Evolutionary conservation across 2,797 vertebrate genomes (phyloP).

Genomic region (Tangara arthus): DNA sequence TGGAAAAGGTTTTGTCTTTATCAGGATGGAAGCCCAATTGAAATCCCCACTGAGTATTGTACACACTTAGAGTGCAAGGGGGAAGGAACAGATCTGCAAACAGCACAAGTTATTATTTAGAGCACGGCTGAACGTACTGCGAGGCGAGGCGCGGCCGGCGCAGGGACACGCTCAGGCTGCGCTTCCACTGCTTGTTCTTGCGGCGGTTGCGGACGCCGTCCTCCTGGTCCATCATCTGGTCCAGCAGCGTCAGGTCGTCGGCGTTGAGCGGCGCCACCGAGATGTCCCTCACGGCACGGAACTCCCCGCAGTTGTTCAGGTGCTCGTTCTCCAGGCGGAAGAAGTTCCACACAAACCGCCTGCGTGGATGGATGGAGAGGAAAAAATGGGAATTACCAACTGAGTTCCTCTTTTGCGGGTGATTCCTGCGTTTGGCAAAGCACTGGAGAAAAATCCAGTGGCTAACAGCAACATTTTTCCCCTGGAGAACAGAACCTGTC

Average conservation of each 20-base stretch:
- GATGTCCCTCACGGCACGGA: conserved; percentile 95
- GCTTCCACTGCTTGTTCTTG: conserved; percentile 94
- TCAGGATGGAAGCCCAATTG: not conserved
- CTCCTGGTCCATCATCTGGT: conserved; percentile 99
- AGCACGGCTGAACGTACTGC: conserved; percentile 78
- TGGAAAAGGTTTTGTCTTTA: conserved; percentile 36
- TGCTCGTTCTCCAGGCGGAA: conserved; percentile 98
- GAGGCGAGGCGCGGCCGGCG: conserved; percentile 88
- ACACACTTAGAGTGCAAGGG: not conserved
- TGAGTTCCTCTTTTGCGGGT: accelerated
- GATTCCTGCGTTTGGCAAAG: not conserved
- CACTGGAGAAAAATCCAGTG: not conserved
- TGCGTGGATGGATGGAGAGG: not conserved
- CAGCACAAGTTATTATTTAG: not conserved
- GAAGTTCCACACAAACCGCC: conserved; percentile 99
- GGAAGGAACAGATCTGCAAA: not conserved
- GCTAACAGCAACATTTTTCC: not conserved
- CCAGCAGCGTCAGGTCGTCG: conserved; percentile 93
- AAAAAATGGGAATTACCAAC: not conserved
- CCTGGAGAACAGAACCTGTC: not conserved
- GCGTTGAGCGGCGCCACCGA: conserved; percentile 94
- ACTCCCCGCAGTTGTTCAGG: conserved; percentile 97
- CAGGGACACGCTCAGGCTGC: conserved; percentile 92
- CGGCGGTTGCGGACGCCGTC: conserved; percentile 94
- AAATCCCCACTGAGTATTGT: not conserved